These are phyloP conservation scores for Donacobius atricapilla DNA, from an alignment of 2,113 vertebrate genomes.

Conservation along the genomic window DNA sequence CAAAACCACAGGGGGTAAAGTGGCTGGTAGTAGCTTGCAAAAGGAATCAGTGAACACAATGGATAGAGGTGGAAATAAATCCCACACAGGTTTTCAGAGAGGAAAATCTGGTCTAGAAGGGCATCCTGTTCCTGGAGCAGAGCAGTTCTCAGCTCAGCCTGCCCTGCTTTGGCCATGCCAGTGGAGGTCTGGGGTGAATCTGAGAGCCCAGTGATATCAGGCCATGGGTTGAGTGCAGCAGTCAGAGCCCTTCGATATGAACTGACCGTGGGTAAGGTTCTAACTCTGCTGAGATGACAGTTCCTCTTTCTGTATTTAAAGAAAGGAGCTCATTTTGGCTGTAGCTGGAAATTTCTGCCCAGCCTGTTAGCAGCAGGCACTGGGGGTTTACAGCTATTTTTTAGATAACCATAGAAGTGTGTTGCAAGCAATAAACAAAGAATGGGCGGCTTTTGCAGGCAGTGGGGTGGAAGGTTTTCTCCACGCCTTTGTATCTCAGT, in stretches of 20 bases:
- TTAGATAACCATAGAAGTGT: not conserved
- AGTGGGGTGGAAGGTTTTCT: not conserved
- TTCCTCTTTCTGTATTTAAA: not conserved
- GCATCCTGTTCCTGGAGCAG: not conserved
- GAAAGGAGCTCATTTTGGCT: not conserved
- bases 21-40: not conserved
- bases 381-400: not conserved
- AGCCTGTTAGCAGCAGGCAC: not conserved
- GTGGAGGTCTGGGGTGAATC: not conserved
- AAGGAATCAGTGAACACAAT: not conserved
- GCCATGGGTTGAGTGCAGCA: not conserved
- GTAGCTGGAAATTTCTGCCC: not conserved
- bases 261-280: not conserved
- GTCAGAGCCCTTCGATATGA: not conserved
- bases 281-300: not conserved
- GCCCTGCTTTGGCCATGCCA: rapidly evolving
- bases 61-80: not conserved
- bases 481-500: not conserved
- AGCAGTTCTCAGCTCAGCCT: not conserved
- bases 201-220: not conserved
- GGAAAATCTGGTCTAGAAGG: not conserved
- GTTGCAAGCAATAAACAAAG: not conserved
- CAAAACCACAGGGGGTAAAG: not conserved
- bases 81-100: not conserved
- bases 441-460: not conserved